These are phyloP conservation scores for Drosophila imparisetae DNA, from an alignment of 2,888 invertebrate genomes.

Conservation along the genomic window DNA sequence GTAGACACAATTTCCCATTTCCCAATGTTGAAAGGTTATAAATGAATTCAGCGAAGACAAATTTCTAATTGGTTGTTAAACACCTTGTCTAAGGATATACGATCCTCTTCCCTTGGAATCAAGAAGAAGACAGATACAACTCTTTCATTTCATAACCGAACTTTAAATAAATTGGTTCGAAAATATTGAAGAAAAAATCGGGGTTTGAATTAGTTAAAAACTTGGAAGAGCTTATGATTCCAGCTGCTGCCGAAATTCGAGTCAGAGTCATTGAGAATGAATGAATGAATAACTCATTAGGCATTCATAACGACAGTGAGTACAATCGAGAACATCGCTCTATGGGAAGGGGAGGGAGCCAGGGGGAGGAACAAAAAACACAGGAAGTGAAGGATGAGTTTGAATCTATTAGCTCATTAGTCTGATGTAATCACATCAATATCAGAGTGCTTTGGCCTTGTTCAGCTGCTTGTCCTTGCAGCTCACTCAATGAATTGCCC, in stretches of 20 bases:
- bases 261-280: constrained; percentile 16
- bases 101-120: not conserved
- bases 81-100: not conserved
- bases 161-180: not conserved
- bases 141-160: not conserved
- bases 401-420: constrained; percentile 68
- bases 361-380: not conserved
- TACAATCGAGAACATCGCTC: constrained; percentile 44
- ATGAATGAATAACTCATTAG: constrained; percentile 55
- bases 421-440: constrained; percentile 57
- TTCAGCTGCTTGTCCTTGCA: constrained; percentile 16
- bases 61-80: too few relatives aligned
- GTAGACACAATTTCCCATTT: not conserved
- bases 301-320: constrained; percentile 51
- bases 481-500: constrained; percentile 23
- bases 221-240: not conserved
- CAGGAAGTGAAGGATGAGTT: constrained; percentile 3
- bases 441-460: constrained; percentile 29
- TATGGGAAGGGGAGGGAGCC: constrained; percentile 1
- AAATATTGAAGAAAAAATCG: not conserved
- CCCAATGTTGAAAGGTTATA: not conserved
- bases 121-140: not conserved
- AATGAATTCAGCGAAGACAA: not conserved
- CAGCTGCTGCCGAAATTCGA: not conserved
- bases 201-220: constrained; percentile 12